These are phyloP conservation scores for Toxotes jaculatrix DNA, from an alignment of 2,113 vertebrate genomes.

Conservation along the genomic window DNA sequence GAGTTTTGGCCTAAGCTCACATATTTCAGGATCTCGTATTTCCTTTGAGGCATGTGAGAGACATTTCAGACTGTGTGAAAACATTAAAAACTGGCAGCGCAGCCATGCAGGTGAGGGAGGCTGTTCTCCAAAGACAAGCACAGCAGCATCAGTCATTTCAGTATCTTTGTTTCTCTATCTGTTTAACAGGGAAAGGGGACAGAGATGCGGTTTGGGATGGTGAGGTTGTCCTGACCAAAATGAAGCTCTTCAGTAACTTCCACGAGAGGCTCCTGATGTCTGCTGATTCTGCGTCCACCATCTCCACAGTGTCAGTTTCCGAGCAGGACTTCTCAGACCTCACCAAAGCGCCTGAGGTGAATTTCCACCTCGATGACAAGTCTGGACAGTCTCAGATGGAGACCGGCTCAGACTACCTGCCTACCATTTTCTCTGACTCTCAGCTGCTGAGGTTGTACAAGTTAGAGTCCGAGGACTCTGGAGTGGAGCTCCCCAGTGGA, in stretches of 20 bases:
- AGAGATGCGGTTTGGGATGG: conserved; percentile 79
- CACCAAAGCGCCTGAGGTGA: conserved; percentile 45
- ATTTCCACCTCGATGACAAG: conserved; percentile 23
- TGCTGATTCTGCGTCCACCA: conserved; percentile 68
- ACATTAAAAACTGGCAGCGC: not conserved
- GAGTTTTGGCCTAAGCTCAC: conserved; percentile 14
- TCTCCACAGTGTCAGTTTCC: conserved; percentile 56
- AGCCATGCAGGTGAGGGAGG: not conserved
- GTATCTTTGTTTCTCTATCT: conserved; percentile 37
- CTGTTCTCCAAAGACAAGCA: not conserved
- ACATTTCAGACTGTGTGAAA: conserved; percentile 25
- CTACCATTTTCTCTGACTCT: conserved; percentile 75
- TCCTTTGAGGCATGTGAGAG: conserved; percentile 13
- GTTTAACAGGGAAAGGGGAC: conserved; percentile 84
- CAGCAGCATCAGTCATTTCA: not conserved
- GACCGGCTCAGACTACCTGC: conserved; percentile 71
- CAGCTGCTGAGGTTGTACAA: conserved; percentile 85
- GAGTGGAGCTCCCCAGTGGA: conserved; percentile 89
- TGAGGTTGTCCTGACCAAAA: conserved; percentile 89
- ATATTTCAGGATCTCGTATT: conserved; percentile 42
- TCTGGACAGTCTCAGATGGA: conserved; percentile 22
- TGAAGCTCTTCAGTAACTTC: conserved; percentile 86
- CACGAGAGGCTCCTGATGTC: conserved; percentile 68
- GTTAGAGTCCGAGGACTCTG: conserved; percentile 91
- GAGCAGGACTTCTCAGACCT: conserved; percentile 64